Conservation (phyloP, 1,140 invertebrate species). For the Zaprionus tsacasi region DNA sequence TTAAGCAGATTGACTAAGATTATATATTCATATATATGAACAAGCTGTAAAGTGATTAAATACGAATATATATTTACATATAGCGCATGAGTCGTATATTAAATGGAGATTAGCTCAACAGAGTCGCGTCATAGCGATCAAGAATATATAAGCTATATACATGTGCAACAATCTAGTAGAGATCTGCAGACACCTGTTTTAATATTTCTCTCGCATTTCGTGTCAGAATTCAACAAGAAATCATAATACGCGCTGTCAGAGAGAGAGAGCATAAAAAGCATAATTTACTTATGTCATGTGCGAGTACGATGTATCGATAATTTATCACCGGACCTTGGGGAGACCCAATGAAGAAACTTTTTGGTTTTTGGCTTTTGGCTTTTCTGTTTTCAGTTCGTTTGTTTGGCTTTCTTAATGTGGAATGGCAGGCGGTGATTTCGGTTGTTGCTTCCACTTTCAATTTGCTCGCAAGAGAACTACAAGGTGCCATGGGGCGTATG, state of each 20-base stretch:
- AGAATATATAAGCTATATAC: neutral
- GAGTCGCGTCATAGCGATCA: neutral
- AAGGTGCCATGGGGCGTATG: constrained; percentile 56
- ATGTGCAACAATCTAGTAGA: neutral
- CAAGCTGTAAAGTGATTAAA: neutral
- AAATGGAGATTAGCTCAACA: no score
- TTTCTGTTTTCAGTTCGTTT: constrained; percentile 17
- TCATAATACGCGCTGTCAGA: neutral
- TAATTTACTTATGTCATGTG: constrained; percentile 9
- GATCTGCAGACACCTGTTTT: neutral
- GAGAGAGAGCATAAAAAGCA: neutral
- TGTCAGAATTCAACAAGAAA: neutral
- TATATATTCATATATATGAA: neutral
- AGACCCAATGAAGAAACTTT: neutral
- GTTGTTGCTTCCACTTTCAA: constrained; percentile 36
- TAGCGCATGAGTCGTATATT: no score
- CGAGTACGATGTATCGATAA: constrained; percentile 1
- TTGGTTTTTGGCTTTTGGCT: neutral
- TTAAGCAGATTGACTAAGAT: neutral
- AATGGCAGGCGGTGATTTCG: constrained; percentile 53
- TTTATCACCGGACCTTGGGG: constrained; percentile 6
- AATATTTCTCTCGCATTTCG: neutral
- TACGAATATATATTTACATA: neutral
- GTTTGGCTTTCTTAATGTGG: constrained; percentile 48
- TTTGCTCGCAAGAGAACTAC: constrained; percentile 24